phyloP scores from a whole-genome alignment of 2,888 invertebrate species.

The Nyleta sp. region DNA sequence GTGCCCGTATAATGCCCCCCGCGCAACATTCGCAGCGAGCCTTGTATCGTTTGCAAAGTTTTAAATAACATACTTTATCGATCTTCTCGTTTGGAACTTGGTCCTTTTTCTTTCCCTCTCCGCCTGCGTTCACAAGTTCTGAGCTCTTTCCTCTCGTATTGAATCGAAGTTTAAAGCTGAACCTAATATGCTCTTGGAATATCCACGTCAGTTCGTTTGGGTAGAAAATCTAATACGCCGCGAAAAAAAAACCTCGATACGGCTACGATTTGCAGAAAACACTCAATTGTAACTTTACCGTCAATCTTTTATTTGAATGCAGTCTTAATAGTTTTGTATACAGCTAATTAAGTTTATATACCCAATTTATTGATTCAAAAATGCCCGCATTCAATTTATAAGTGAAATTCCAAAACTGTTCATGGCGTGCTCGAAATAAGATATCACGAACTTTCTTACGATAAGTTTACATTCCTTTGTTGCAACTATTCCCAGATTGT shows the following conservation, averaged over 20 bases:
- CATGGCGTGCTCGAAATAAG: too few relatives aligned
- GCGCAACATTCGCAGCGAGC: constrained; percentile 36
- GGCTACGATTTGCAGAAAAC: constrained; percentile 48
- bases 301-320: constrained; percentile 12
- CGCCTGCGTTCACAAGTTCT: constrained; percentile 45
- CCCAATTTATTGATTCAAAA: constrained; percentile 10
- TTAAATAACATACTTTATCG: constrained; percentile 64
- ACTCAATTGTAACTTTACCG: constrained; percentile 47
- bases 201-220: constrained; percentile 49
- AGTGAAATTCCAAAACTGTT: too few relatives aligned
- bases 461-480: too few relatives aligned
- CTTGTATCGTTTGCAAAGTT: constrained; percentile 63
- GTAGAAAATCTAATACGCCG: constrained; percentile 54
- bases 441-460: too few relatives aligned
- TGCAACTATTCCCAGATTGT: too few relatives aligned
- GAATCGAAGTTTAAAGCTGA: constrained; percentile 65
- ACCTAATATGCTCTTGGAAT: constrained; percentile 63
- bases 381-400: constrained; percentile 5
- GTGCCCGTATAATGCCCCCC: constrained; percentile 44
- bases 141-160: constrained; percentile 53
- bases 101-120: constrained; percentile 36
- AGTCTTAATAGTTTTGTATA: constrained; percentile 27
- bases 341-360: constrained; percentile 36
- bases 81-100: constrained; percentile 51
- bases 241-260: constrained; percentile 50